Evolutionary conservation across 2,888 invertebrate genomes (phyloP).

Genomic region (Lasioglossum leucozonium): DNA sequence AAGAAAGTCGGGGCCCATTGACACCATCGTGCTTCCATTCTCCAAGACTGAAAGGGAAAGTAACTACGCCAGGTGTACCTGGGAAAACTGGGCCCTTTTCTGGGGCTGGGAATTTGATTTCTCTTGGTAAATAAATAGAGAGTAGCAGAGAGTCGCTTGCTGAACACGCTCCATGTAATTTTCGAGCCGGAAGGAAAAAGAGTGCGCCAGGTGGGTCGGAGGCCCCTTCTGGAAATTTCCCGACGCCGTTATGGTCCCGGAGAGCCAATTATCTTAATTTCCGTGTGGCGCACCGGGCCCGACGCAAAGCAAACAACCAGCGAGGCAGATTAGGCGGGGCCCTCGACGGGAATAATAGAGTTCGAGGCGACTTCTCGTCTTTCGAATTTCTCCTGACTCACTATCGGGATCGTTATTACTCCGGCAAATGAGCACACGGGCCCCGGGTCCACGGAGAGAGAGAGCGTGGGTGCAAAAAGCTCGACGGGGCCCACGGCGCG

Average conservation of each 20-base stretch:
- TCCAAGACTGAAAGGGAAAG: too few relatives aligned
- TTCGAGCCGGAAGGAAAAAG: conserved; percentile 20
- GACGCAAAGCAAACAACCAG: conserved; percentile 25
- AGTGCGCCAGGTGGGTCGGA: neutral
- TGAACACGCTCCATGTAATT: too few relatives aligned
- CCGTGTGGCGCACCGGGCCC: conserved; percentile 16
- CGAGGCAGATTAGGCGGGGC: conserved; percentile 34
- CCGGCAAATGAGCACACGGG: conserved; percentile 28
- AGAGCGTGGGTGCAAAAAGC: conserved; percentile 65
- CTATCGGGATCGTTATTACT: conserved; percentile 59
- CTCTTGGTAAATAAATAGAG: too few relatives aligned
- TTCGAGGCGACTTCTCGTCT: conserved; percentile 35
- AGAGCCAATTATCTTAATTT: conserved; percentile 67
- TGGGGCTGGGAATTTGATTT: too few relatives aligned
- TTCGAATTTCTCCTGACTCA: conserved; percentile 58
- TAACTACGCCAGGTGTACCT: too few relatives aligned
- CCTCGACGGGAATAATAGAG: conserved; percentile 32
- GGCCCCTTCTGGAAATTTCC: conserved; percentile 19
- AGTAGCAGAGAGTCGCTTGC: too few relatives aligned
- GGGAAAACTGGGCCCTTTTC: too few relatives aligned
- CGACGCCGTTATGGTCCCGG: conserved; percentile 33
- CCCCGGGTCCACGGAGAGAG: conserved; percentile 29
- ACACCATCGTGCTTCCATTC: too few relatives aligned
- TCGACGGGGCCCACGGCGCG: conserved; percentile 31
- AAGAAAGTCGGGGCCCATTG: too few relatives aligned